Conservation (phyloP, 2,113 vertebrate genomes). For the Rhodinocichla rosea region DNA sequence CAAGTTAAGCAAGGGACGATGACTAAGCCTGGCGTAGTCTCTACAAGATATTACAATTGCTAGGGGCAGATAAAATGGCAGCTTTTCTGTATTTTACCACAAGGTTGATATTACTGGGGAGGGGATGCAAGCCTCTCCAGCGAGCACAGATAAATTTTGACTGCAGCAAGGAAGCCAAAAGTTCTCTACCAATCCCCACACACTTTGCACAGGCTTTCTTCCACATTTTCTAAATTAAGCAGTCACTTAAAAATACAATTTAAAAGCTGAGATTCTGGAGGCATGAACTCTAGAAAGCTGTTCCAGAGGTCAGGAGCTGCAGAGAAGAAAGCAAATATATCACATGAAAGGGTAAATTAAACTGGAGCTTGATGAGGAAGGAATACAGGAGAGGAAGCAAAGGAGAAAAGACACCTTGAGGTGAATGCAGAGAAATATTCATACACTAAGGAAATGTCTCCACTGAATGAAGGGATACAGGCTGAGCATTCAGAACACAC, state of each 20-base stretch:
- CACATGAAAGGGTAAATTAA: neutral
- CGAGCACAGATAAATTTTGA: neutral
- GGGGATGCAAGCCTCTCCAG: neutral
- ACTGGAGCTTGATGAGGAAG: neutral
- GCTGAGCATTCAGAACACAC: neutral
- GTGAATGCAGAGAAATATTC: neutral
- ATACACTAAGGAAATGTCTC: neutral
- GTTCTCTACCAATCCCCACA: neutral
- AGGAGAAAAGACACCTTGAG: neutral
- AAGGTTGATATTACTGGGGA: constrained; percentile 24
- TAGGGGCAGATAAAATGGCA: constrained; percentile 32
- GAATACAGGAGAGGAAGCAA: neutral
- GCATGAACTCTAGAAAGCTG: neutral
- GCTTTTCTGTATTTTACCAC: neutral
- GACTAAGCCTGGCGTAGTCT: neutral
- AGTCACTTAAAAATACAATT: neutral
- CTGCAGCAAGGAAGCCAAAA: neutral
- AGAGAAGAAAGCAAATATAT: neutral
- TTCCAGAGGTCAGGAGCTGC: neutral
- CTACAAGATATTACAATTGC: constrained; percentile 20
- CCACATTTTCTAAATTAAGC: neutral
- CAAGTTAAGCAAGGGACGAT: neutral
- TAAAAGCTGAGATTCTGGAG: neutral
- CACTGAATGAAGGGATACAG: neutral
- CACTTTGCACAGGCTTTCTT: neutral